Conservation (phyloP, 2,888 invertebrate species). For the Meteorus colon region DNA sequence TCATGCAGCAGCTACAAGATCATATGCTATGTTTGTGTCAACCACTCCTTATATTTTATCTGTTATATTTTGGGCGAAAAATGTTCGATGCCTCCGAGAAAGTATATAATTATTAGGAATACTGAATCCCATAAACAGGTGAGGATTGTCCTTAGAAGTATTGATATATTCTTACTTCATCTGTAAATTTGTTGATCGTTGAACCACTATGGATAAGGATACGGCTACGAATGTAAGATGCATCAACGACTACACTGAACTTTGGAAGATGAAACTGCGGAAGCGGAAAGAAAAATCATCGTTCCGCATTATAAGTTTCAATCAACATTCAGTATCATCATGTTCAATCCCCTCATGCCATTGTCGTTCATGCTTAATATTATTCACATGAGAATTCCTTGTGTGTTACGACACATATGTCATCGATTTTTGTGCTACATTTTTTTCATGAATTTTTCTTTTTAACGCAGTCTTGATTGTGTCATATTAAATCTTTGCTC, state of each 20-base stretch:
- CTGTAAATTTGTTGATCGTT: slow-evolving; percentile 40
- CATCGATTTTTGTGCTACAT: no score
- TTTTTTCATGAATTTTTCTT: no score
- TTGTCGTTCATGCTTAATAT: no score
- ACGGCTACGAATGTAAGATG: slow-evolving; percentile 49
- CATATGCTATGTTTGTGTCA: slow-evolving; percentile 5
- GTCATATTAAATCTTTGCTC: no score
- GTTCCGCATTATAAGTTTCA: slow-evolving; percentile 45
- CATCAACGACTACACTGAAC: slow-evolving; percentile 50
- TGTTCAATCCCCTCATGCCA: neutral
- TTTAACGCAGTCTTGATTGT: no score
- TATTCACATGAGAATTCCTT: no score
- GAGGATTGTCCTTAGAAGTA: neutral
- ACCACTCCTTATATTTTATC: neutral
- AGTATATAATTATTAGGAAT: no score
- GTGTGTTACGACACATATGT: no score
- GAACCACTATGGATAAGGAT: slow-evolving; percentile 46
- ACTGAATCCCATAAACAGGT: no score
- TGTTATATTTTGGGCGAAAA: no score
- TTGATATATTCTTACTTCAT: neutral
- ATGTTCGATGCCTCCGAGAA: no score
- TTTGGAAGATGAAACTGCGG: slow-evolving; percentile 43
- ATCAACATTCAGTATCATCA: neutral
- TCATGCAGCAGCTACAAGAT: slow-evolving; percentile 57
- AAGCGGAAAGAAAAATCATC: slow-evolving; percentile 49